Conservation (phyloP, 2,797 vertebrate genomes). For the Rhabdomys pumilio region DNA sequence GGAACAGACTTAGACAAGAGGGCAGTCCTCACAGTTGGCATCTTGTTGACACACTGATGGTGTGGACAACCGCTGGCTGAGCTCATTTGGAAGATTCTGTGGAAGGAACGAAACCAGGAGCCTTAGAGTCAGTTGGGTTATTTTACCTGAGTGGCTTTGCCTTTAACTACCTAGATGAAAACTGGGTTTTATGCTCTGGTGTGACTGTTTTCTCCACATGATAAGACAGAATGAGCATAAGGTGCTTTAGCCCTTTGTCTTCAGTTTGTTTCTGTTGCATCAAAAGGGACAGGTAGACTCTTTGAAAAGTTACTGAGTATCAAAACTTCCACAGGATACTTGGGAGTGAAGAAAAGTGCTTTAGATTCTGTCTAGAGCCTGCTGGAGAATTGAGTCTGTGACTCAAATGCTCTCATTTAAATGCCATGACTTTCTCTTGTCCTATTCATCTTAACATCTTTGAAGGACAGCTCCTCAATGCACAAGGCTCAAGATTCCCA, state of each 20-base stretch:
- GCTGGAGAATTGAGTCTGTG: slow-evolving; percentile 7
- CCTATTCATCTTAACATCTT: background rate
- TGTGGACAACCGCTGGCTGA: slow-evolving; percentile 26
- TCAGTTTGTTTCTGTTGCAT: slow-evolving; percentile 35
- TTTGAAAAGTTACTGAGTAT: slow-evolving; percentile 46
- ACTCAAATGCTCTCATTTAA: slow-evolving; percentile 29
- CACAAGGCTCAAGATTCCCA: background rate
- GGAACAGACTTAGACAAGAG: slow-evolving; percentile 42
- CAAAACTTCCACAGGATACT: slow-evolving; percentile 10
- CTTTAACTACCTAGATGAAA: slow-evolving; percentile 61
- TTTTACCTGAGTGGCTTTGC: slow-evolving; percentile 52
- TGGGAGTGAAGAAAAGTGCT: background rate
- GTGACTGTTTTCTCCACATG: background rate
- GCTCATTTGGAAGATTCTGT: background rate
- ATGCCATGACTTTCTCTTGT: background rate
- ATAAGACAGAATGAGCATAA: background rate
- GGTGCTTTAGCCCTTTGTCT: slow-evolving; percentile 28
- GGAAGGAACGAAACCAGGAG: background rate
- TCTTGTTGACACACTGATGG: background rate
- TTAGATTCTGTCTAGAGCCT: slow-evolving; percentile 39
- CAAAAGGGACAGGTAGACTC: slow-evolving; percentile 46
- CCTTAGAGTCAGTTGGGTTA: slow-evolving; percentile 5
- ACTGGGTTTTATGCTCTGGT: slow-evolving; percentile 2
- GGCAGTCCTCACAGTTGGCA: background rate
- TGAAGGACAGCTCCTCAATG: background rate